Conservation (phyloP, 2,113 vertebrate species). For the Hylia prasina region DNA sequence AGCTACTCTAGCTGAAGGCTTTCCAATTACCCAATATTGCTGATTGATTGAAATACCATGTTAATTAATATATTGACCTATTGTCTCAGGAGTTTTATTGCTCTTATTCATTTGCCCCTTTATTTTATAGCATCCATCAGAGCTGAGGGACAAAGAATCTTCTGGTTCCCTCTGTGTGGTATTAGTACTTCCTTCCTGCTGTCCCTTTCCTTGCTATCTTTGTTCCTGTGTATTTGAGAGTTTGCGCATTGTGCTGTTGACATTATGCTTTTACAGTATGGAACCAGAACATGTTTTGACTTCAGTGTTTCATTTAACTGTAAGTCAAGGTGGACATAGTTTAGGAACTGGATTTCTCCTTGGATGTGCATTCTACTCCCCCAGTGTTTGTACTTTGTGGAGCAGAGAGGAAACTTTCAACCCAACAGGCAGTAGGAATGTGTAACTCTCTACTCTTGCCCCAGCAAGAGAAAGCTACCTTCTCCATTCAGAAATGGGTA, state of each 20-base stretch:
- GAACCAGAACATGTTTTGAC: neutral
- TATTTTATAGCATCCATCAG: neutral
- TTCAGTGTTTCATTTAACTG: neutral
- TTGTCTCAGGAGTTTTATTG: neutral
- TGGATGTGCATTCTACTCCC: neutral
- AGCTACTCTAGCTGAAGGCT: neutral
- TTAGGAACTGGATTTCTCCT: neutral
- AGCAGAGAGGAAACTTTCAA: neutral
- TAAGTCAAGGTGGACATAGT: neutral
- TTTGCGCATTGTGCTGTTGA: neutral
- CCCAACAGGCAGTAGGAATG: neutral
- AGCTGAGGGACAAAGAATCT: neutral
- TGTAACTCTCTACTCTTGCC: neutral
- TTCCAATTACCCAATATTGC: neutral
- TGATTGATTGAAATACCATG: neutral
- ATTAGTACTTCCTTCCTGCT: neutral
- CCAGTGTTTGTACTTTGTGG: neutral
- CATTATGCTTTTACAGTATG: neutral
- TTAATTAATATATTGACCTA: slow-evolving; percentile 28
- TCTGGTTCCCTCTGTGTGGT: neutral
- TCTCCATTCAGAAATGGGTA: neutral
- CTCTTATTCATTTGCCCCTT: neutral
- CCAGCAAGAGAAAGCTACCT: neutral
- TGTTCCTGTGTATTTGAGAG: neutral
- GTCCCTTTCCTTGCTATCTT: neutral